Evolutionary conservation across 2,797 vertebrate species (phyloP).

Genomic region (Urophycis tenuis): DNA sequence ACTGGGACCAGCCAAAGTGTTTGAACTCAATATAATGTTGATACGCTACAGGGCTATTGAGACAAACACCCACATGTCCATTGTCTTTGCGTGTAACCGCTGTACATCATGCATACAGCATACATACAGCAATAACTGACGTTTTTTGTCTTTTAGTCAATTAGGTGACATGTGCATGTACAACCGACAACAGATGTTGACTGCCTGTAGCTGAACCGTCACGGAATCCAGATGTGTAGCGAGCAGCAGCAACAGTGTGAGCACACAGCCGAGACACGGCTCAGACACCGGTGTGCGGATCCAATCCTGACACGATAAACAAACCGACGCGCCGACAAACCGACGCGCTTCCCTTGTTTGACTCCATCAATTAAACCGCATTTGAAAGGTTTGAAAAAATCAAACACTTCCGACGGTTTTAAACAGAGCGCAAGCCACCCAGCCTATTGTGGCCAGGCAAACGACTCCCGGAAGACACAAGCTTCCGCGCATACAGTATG

Average conservation of each 20-base stretch:
- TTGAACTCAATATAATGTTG: not conserved
- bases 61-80: conserved; percentile 23
- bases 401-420: not conserved
- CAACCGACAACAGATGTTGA: conserved; percentile 24
- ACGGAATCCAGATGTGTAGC: conserved; percentile 29
- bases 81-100: not conserved
- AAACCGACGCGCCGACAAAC: not conserved
- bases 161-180: conserved; percentile 24
- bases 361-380: not conserved
- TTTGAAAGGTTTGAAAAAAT: not conserved
- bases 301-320: conserved; percentile 15
- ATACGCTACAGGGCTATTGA: conserved; percentile 6
- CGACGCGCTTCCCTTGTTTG: conserved; percentile 6
- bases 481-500: no score
- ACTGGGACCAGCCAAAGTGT: not conserved
- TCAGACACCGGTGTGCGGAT: conserved; percentile 6
- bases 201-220: conserved; percentile 32
- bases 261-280: conserved; percentile 10
- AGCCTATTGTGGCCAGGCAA: not conserved
- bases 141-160: conserved; percentile 23
- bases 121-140: not conserved
- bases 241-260: conserved; percentile 20
- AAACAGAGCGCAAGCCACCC: not conserved
- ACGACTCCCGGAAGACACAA: not conserved
- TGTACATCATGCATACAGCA: not conserved